Percentiles rank a stretch among this genome's conserved stretches.
Conservation (phyloP, 2,113 vertebrate genomes). For the Platichthys flesus region DNA sequence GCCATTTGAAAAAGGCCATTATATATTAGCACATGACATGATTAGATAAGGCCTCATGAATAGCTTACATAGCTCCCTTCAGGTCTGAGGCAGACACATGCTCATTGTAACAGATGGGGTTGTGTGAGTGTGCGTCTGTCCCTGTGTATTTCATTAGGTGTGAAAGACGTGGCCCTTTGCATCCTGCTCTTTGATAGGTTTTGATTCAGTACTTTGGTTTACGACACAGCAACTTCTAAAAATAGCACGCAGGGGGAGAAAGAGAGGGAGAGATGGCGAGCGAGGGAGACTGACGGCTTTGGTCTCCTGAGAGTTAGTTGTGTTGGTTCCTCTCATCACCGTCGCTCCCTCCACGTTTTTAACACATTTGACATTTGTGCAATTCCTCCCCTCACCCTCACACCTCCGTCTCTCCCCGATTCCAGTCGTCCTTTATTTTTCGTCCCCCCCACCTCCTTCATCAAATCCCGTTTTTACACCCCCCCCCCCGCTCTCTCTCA, state of each 20-base stretch:
- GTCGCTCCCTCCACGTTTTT: conserved; percentile 12
- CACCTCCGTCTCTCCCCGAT: conserved; percentile 48
- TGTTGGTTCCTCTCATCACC: conserved; percentile 54
- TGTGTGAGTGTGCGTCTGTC: conserved; percentile 17
- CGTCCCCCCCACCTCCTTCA: conserved; percentile 33
- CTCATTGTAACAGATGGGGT: conserved; percentile 22
- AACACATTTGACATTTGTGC: conserved; percentile 37
- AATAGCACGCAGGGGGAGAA: conserved; percentile 65
- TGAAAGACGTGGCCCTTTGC: conserved; percentile 63
- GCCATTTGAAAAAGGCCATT: conserved; percentile 43
- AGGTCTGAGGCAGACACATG: conserved; percentile 47
- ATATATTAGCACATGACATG: conserved; percentile 61
- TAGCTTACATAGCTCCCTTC: conserved; percentile 38
- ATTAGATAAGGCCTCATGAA: conserved; percentile 68
- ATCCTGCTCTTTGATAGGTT: conserved; percentile 71
- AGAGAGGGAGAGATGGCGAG: conserved; percentile 8
- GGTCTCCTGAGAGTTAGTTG: conserved; percentile 58
- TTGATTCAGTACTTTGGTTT: conserved; percentile 75
- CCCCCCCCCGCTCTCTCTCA: conserved; percentile 12
- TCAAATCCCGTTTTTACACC: conserved; percentile 29
- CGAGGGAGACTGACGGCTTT: conserved; percentile 43
- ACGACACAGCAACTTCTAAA: conserved; percentile 74
- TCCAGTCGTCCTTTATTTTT: conserved; percentile 55
- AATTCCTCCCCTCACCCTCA: conserved; percentile 49
- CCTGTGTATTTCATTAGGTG: conserved; percentile 48